Conservation (phyloP, 2,797 vertebrate species). For the Antennarius maculatus region DNA sequence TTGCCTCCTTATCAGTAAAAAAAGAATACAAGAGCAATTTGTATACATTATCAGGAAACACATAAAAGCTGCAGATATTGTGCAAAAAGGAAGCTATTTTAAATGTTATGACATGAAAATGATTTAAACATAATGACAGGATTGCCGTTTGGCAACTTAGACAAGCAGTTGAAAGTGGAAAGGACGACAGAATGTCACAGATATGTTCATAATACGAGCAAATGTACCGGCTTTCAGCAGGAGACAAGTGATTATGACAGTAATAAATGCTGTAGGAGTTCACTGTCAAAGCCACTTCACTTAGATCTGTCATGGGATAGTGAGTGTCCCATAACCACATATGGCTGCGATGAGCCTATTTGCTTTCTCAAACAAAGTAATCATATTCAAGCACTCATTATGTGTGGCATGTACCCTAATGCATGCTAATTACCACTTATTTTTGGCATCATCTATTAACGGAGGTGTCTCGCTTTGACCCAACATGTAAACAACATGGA, state of each 20-base stretch:
- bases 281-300: slow-evolving; percentile 46
- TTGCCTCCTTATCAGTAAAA: slow-evolving; percentile 48
- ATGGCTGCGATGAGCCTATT: slow-evolving; percentile 54
- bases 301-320: slow-evolving; percentile 59
- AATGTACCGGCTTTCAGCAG: slow-evolving; percentile 45
- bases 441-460: slow-evolving; percentile 54
- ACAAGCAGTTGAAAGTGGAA: slow-evolving; percentile 42
- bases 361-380: slow-evolving; percentile 66
- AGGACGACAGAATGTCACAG: slow-evolving; percentile 52
- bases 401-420: slow-evolving; percentile 59
- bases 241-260: slow-evolving; percentile 46
- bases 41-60: slow-evolving; percentile 67
- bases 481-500: slow-evolving; percentile 38
- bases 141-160: slow-evolving; percentile 56
- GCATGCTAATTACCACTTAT: slow-evolving; percentile 75
- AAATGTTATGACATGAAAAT: slow-evolving; percentile 61
- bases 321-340: slow-evolving; percentile 44
- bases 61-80: slow-evolving; percentile 70
- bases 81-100: slow-evolving; percentile 55
- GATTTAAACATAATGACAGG: slow-evolving; percentile 54
- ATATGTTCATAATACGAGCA: slow-evolving; percentile 47
- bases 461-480: slow-evolving; percentile 32
- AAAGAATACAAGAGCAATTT: slow-evolving; percentile 64
- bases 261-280: slow-evolving; percentile 44
- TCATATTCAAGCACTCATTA: slow-evolving; percentile 69